These are phyloP conservation scores for Morone chrysops DNA, from an alignment of 2,113 vertebrate species.

Conservation along the genomic window DNA sequence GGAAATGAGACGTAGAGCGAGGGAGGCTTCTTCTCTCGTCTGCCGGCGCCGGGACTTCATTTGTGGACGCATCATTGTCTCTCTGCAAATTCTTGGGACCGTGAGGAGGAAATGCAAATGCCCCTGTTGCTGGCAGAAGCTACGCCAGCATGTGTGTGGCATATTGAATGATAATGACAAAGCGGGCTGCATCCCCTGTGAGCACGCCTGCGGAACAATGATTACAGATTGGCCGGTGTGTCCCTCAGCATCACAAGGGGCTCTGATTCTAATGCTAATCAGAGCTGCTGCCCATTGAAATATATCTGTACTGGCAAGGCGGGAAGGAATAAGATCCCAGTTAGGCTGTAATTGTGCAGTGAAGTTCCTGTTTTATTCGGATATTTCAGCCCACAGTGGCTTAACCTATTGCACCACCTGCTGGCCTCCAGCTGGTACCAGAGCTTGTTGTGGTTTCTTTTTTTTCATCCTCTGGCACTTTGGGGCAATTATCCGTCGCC, in stretches of 20 bases:
- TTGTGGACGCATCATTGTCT: constrained; percentile 57
- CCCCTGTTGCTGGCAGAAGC: constrained; percentile 33
- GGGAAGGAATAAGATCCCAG: constrained; percentile 45
- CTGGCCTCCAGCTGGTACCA: constrained; percentile 34
- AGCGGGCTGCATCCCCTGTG: constrained; percentile 64
- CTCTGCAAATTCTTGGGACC: constrained; percentile 21
- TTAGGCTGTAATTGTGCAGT: constrained; percentile 50
- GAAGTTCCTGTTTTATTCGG: constrained; percentile 42
- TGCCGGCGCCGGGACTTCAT: neutral
- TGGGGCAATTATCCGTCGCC: constrained; percentile 1
- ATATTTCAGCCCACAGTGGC: constrained; percentile 42
- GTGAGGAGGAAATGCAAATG: constrained; percentile 63
- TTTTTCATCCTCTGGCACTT: neutral
- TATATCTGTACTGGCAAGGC: constrained; percentile 53
- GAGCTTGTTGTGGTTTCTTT: neutral
- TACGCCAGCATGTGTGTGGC: constrained; percentile 60
- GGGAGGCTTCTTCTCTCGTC: constrained; percentile 23
- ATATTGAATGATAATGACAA: constrained; percentile 70
- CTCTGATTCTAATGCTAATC: constrained; percentile 76
- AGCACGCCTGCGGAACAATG: constrained; percentile 76
- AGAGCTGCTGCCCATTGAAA: constrained; percentile 59
- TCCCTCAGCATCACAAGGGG: constrained; percentile 60
- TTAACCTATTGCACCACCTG: constrained; percentile 66
- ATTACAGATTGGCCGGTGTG: constrained; percentile 77
- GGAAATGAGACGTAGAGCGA: constrained; percentile 19